Conservation (phyloP, 2,797 vertebrate species). For the Halcyon smyrnensis region DNA sequence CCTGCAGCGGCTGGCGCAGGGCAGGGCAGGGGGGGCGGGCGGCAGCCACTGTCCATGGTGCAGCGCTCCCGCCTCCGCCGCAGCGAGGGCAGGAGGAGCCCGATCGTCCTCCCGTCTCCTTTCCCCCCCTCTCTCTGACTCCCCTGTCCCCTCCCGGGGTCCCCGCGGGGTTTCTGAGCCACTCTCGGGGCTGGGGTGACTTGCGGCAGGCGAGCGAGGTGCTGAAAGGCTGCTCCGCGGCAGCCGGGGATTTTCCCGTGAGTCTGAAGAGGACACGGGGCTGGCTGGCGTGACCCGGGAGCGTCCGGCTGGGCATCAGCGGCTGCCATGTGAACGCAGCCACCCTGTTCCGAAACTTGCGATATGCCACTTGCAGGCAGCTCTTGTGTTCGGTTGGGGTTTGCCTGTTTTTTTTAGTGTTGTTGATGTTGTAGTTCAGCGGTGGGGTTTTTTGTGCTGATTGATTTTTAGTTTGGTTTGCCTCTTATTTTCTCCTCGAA, state of each 20-base stretch:
- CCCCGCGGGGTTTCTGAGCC: background rate
- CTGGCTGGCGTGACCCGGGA: background rate
- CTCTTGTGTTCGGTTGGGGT: background rate
- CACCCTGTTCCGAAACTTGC: slow-evolving; percentile 1
- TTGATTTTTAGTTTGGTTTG: too few relatives aligned
- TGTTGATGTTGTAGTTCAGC: background rate
- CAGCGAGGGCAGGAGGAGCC: background rate
- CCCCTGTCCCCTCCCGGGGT: background rate
- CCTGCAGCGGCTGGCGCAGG: slow-evolving; percentile 42
- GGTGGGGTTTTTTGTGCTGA: background rate
- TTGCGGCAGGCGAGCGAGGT: background rate
- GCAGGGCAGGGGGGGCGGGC: background rate
- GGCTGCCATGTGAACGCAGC: background rate
- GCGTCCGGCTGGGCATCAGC: background rate
- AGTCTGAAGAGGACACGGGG: background rate
- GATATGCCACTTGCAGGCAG: background rate
- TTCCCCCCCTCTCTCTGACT: background rate
- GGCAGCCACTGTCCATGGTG: slow-evolving; percentile 83
- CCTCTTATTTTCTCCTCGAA: too few relatives aligned
- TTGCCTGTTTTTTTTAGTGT: background rate
- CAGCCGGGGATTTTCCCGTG: background rate
- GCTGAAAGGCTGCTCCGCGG: slow-evolving; percentile 4
- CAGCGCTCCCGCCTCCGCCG: slow-evolving; percentile 35
- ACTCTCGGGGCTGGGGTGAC: background rate
- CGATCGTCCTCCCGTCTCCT: background rate